Evolutionary conservation across 2,113 vertebrate species (phyloP), one percentile per base, ranked within the genome.

Genomic region (Phaetusa simplex): DNA sequence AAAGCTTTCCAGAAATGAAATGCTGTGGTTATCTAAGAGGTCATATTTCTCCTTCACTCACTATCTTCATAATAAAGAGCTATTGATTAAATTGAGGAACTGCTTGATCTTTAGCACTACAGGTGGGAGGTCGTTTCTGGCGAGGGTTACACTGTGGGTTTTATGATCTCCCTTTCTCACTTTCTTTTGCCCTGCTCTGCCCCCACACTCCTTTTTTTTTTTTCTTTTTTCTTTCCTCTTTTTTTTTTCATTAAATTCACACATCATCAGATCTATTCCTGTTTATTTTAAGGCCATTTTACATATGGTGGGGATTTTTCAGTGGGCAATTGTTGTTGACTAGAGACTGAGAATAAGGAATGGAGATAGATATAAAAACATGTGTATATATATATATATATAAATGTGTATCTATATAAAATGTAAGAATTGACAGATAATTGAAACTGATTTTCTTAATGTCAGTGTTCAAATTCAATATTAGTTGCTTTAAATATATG

Each of bases 171-270:
- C 12, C 5, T 40, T 58, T 62, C 47, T 34, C 21, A 9, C 19
- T 70, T 72, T 65, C 26, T 65, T 81, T 81, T 62, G 62, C 27
- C 17, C 34, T 69, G 36, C 29, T 50, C 4, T 23, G 2, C 0
- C 4, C 4, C 1, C 27, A 2, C 2, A 2, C 8, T 6, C 6
- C 6, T 2, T 6, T 20, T 47, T 32, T 16, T 11, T 7, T 5
- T 13, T 13, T 45, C 40, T 42, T 5, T 14, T 6, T 2, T 12
- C 29, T 12, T 3, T 16, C 26, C 66, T 17, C 34, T 12, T 24
- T 43, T 16, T 40, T 43, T 16, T 40, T 38, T 45, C 50, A 58
- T 47, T 12, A 0, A 84, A 49, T 64, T 45, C 49, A 23, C n/a
- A 32, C 11, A 23, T 47, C 52, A 67, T 84, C 53, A 49, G 4